phyloP scores from a whole-genome alignment of 2,888 invertebrate genomes.

The Agrenia bidenticulata region DNA sequence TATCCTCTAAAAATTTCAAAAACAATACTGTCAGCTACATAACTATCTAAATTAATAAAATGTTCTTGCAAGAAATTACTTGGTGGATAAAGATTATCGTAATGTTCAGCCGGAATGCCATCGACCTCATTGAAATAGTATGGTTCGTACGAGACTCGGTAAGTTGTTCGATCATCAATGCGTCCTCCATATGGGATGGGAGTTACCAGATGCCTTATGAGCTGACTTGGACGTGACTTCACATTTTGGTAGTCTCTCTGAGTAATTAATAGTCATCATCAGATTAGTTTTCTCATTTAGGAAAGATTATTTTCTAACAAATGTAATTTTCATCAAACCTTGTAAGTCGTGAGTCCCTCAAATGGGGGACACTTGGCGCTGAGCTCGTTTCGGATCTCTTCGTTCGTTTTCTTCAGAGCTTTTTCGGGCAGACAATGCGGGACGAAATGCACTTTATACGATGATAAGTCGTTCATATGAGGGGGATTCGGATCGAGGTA shows the following conservation, averaged over 20 bases:
- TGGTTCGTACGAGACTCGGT: slow-evolving; percentile 39
- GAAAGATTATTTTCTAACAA: neutral
- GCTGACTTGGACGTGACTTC: slow-evolving; percentile 27
- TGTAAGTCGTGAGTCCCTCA: slow-evolving; percentile 34
- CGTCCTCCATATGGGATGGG: slow-evolving; percentile 32
- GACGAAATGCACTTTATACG: slow-evolving; percentile 37
- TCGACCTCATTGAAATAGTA: slow-evolving; percentile 36
- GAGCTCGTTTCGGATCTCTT: slow-evolving; percentile 16
- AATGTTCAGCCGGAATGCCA: neutral
- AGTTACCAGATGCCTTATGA: neutral
- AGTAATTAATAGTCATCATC: neutral
- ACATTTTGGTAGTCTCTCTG: neutral
- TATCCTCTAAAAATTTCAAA: neutral
- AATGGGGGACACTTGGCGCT: slow-evolving; percentile 21
- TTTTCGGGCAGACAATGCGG: slow-evolving; percentile 28
- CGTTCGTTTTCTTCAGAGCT: slow-evolving; percentile 16
- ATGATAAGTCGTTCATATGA: slow-evolving; percentile 35
- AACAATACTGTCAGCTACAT: neutral
- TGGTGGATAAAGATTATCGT: neutral
- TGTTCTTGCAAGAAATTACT: too few species aligned
- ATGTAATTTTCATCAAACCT: slow-evolving; percentile 13
- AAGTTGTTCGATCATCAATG: slow-evolving; percentile 37
- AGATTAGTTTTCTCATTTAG: neutral
- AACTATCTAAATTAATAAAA: too few species aligned
- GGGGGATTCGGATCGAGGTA: slow-evolving; percentile 33